Evolutionary conservation across 2,113 vertebrate species (phyloP).

Genomic region (Natator depressus): DNA sequence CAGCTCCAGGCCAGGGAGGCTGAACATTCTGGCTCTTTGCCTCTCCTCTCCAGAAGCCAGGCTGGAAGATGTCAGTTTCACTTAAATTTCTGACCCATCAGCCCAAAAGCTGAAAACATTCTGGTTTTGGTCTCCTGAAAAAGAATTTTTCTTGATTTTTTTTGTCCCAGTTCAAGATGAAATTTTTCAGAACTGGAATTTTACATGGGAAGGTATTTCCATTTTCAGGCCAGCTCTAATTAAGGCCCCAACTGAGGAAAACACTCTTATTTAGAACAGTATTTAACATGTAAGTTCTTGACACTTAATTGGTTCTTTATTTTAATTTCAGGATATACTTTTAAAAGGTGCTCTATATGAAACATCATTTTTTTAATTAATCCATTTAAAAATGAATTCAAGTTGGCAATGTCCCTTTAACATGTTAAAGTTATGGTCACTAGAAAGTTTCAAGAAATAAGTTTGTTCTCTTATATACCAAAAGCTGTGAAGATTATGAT

Average conservation of each 20-base stretch:
- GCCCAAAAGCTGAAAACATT: background rate
- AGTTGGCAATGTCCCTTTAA: background rate
- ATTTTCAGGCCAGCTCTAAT: background rate
- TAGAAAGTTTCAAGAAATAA: background rate
- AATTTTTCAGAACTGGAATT: background rate
- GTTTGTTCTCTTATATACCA: background rate
- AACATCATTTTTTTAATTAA: background rate
- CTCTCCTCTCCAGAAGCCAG: too few species aligned
- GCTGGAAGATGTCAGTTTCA: too few species aligned
- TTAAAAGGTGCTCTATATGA: background rate
- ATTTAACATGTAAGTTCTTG: background rate
- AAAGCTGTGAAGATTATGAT: background rate
- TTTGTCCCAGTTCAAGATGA: background rate
- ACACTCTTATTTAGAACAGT: background rate
- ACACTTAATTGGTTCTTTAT: too few species aligned
- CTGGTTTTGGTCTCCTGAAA: background rate
- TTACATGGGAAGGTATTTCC: too few species aligned
- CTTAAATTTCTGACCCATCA: background rate
- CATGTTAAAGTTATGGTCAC: background rate
- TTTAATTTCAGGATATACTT: background rate
- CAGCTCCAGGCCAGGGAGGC: background rate
- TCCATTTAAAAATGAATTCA: background rate
- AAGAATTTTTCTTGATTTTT: background rate
- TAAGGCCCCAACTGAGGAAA: background rate
- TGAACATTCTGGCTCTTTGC: background rate